Percentiles rank a stretch among this genome's conserved stretches.
Conservation (phyloP, 2,113 vertebrate genomes). For the Mystacornis crossleyi region DNA sequence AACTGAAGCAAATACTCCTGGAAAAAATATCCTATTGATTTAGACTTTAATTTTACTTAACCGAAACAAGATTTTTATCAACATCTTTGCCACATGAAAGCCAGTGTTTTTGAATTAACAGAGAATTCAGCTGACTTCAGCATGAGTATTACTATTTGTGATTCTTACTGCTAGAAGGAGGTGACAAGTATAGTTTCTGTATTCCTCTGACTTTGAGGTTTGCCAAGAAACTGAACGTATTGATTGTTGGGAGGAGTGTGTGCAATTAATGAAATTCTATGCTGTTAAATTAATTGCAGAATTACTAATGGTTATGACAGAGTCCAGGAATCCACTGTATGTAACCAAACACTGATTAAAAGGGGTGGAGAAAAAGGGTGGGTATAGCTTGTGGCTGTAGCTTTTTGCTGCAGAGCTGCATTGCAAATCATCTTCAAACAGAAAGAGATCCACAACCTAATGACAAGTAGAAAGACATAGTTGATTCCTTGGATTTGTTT, state of each 20-base stretch:
- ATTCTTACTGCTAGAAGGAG: background rate
- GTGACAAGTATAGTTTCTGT: background rate
- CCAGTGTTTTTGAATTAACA: background rate
- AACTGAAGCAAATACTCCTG: background rate
- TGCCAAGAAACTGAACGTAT: background rate
- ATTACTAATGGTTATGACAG: background rate
- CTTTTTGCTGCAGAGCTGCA: background rate
- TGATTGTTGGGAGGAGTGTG: background rate
- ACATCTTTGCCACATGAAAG: background rate
- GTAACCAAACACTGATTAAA: background rate
- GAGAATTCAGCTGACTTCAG: background rate
- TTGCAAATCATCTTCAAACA: background rate
- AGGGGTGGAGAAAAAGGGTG: rapidly evolving
- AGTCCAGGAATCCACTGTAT: background rate
- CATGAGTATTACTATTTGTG: background rate
- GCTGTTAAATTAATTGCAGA: background rate
- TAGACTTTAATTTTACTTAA: background rate
- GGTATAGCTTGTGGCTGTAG: background rate
- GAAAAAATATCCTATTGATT: background rate
- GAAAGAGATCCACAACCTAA: background rate
- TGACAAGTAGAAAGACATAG: background rate
- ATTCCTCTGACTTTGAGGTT: background rate
- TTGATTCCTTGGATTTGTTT: background rate
- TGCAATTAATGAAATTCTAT: background rate
- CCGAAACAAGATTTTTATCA: background rate